Evolutionary conservation across 2,113 vertebrate genomes (phyloP), one percentile per base, ranked within the genome.

Genomic region (Polyodon spathula): DNA sequence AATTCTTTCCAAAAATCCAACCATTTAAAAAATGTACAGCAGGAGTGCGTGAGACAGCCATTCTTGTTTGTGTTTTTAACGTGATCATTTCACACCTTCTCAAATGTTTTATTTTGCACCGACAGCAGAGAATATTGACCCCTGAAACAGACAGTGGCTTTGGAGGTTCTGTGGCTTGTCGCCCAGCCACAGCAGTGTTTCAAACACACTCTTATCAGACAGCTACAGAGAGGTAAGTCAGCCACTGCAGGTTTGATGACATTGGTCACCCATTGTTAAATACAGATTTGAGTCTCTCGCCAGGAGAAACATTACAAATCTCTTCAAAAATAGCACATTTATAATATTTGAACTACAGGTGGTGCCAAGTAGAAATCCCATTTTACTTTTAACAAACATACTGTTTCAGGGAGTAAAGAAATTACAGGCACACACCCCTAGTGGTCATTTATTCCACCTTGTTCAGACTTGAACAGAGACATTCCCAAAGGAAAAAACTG

Each of bases 141-240:
- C 71, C 74, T 4, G 80, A 86, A 62, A 79, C 77, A 54, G 82
- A 84, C 67, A 76, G 84, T 6, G 74, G 80, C 8, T 71, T 78
- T 66, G 80, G 80, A 51, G 75, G 75, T 39, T 82, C 79, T 41
- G 68, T 76, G 64, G 72, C 73, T 68, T 77, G 70, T 64, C 77
- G 71, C 4, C 81, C 68, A 0, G 41, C 62, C 15, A 66, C 67
- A 11, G 77, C 70, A 64, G n/a, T 63, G 50, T 66, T 70, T 57
- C 71, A 74, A n/a, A 42, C 70, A 48, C 62, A 27, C 3, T 27
- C 27, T 27, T 1, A 27, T 27, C 27, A 72, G 66, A 54, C 65
- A 10, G 55, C 66, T 17, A 53, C 63, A 66, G 72, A 76, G 56
- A 79, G 78, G 83, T 86, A 73, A 15, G 58, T 50, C 17, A 12